A percentile compares a stretch with the other conserved stretches of the same genome.
Evolutionary conservation across 2,888 invertebrate genomes (phyloP).

Genomic region (Athalia cordata): DNA sequence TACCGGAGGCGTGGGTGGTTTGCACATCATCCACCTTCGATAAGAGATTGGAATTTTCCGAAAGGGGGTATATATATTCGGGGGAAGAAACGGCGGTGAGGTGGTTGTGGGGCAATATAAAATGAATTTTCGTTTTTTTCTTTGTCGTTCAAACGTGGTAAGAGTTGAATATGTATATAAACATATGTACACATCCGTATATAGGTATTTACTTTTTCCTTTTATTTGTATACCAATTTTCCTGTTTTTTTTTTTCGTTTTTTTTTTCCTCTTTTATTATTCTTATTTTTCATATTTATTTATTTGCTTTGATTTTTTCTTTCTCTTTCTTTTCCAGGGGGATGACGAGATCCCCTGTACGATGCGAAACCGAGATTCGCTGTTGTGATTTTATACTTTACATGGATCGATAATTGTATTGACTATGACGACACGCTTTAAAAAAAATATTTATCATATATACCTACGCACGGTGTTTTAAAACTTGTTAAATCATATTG

Average conservation of each 20-base stretch:
- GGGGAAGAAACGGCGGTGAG: neutral
- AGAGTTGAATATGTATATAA: neutral
- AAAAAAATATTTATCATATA: no score
- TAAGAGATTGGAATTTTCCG: conserved; percentile 14
- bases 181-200: neutral
- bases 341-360: no score
- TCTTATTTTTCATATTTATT: neutral
- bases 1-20: neutral
- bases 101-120: neutral
- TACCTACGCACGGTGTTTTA: no score
- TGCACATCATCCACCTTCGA: neutral
- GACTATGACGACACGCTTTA: no score
- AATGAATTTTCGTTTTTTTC: conserved; percentile 30
- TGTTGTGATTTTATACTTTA: no score
- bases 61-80: no score
- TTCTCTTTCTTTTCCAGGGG: no score
- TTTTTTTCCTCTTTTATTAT: neutral
- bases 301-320: no score
- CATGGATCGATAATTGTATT: no score
- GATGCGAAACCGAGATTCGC: no score
- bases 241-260: no score
- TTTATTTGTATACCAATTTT: neutral
- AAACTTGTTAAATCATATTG: no score
- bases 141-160: conserved; percentile 6
- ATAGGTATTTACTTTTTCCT: neutral